Evolutionary conservation across 2,113 vertebrate genomes (phyloP), one percentile per base, ranked within the genome.

Genomic region (Oenanthe oenanthe): DNA sequence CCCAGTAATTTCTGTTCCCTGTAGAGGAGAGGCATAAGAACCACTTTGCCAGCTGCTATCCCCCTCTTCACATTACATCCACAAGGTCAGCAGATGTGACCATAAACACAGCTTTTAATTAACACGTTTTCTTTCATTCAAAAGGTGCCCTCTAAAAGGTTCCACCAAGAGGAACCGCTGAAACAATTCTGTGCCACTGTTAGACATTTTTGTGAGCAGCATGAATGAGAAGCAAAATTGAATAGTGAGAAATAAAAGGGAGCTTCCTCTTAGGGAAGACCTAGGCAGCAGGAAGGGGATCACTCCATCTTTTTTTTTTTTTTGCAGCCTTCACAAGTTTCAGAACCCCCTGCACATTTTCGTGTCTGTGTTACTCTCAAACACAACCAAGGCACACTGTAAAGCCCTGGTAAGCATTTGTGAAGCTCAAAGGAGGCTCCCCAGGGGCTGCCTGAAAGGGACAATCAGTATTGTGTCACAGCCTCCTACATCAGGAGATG

Each of bases 301-400:
- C 1, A 1, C 17, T 60, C 34, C 19, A 45, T 7, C n/a, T n/a
- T n/a, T n/a, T n/a, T n/a, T n/a, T n/a, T n/a, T n/a, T n/a, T n/a
- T n/a, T n/a, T n/a, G 10, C 4, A 77, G 38, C 18, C 26, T 70
- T 51, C 72, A 74, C 63, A 70, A 73, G 17, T 13, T 60, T 51
- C 67, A 94, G 82, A 76, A 45, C 4, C 4, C 31, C 12, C 16
- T 22, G 13, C 3, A 4, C 12, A 40, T 28, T 60, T 71, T 32
- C 0, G 0, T 17, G 9, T 31, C 16, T 0, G 4, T 31, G 24
- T 29, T 74, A 51, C 36, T 42, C 56, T 51, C 58, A 22, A 79
- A 78, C 29, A 51, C 15, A 51, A 20, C 21, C 50, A 57, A 42
- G 15, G 13, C 34, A 26, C 34, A 13, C 72, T 12, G 2, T 5